Evolutionary conservation across 2,113 vertebrate species (phyloP).

Genomic region (Pycnonotus jocosus): DNA sequence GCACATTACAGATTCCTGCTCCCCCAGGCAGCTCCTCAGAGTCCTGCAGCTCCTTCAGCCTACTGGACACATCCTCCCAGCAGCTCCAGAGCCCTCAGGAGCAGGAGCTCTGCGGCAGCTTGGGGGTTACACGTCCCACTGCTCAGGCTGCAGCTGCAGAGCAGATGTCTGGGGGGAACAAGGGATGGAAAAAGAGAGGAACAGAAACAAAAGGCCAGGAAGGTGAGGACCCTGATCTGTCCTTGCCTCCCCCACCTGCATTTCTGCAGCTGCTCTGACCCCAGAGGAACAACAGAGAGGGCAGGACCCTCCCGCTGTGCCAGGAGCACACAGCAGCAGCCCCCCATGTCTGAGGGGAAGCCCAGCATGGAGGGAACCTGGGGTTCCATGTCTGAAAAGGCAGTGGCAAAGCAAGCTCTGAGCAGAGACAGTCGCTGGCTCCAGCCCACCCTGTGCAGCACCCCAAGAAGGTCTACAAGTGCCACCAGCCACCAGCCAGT

Average conservation of each 20-base stretch:
- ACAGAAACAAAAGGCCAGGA: conserved; percentile 34
- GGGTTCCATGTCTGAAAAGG: not conserved
- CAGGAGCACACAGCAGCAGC: fast-evolving
- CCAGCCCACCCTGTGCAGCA: not conserved
- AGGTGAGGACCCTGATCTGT: not conserved
- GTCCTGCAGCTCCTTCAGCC: not conserved
- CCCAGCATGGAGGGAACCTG: not conserved
- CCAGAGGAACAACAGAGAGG: not conserved
- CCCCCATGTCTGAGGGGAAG: not conserved
- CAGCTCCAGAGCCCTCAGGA: not conserved
- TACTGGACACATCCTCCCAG: not conserved
- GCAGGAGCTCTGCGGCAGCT: fast-evolving
- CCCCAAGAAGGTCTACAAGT: not conserved
- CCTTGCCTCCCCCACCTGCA: not conserved
- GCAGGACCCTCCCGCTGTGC: not conserved
- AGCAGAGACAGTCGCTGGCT: not conserved
- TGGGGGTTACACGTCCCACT: not conserved
- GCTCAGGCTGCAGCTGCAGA: not conserved
- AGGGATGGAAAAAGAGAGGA: not conserved
- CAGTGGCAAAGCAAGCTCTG: not conserved
- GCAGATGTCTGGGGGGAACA: conserved; percentile 13
- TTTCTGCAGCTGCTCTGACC: not conserved
- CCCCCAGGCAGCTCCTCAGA: not conserved
- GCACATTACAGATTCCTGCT: not conserved
- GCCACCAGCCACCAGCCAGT: fast-evolving